phyloP scores from a whole-genome alignment of 2,888 invertebrate species.

The Rhyacophila evoluta region DNA sequence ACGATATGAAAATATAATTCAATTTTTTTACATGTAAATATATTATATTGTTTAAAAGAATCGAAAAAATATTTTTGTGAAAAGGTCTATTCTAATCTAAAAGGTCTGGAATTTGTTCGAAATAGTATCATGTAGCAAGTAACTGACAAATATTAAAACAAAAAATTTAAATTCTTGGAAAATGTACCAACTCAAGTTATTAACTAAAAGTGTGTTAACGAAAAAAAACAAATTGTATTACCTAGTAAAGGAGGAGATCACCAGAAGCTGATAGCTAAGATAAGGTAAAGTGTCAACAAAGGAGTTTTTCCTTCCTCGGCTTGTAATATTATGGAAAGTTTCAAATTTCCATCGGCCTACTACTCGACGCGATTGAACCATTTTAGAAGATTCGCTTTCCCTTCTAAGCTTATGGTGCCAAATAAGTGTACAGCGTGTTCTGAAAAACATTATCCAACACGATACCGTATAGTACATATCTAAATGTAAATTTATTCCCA shows the following conservation, averaged over 20 bases:
- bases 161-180: background rate
- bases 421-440: background rate
- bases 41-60: no score
- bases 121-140: background rate
- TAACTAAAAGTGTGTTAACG: background rate
- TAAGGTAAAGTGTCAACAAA: constrained; percentile 6
- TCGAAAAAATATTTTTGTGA: no score
- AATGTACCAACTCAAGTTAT: background rate
- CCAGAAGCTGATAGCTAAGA: background rate
- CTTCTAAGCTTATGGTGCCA: background rate
- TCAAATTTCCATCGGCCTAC: constrained; percentile 16
- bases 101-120: background rate
- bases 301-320: background rate
- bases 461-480: no score
- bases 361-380: constrained; percentile 11
- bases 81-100: no score
- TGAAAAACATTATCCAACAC: no score
- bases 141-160: background rate
- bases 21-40: no score
- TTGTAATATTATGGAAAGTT: constrained; percentile 16
- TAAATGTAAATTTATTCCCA: no score
- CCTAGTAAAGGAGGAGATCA: background rate
- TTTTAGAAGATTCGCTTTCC: constrained; percentile 1
- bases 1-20: no score
- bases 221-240: constrained; percentile 3